These are phyloP conservation scores for Dolichomitus sp. DNA, from an alignment of 2,888 invertebrate genomes.

Conservation along the genomic window DNA sequence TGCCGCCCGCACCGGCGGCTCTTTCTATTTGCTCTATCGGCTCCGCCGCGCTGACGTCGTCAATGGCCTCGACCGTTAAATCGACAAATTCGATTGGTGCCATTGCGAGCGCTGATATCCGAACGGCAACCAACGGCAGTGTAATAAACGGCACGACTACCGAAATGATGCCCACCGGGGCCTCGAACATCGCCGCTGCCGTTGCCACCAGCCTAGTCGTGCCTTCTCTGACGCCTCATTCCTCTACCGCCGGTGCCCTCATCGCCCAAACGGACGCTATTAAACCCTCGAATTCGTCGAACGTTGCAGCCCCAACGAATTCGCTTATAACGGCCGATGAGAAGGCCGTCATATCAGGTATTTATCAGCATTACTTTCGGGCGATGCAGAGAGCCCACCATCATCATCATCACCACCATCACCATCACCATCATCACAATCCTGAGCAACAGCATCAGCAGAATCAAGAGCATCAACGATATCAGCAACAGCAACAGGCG, in stretches of 20 bases:
- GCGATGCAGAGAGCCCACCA: slow-evolving; percentile 80
- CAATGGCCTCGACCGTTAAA: slow-evolving; percentile 64
- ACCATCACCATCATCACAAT: slow-evolving; percentile 69
- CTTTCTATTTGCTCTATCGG: slow-evolving; percentile 73
- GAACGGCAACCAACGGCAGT: slow-evolving; percentile 67
- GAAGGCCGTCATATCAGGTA: slow-evolving; percentile 82
- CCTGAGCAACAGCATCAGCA: slow-evolving; percentile 70
- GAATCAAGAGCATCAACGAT: slow-evolving; percentile 72
- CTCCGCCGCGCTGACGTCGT: slow-evolving; percentile 62
- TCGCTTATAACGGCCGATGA: slow-evolving; percentile 79
- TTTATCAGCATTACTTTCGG: slow-evolving; percentile 83
- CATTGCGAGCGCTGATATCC: slow-evolving; percentile 31
- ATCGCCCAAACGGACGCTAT: slow-evolving; percentile 43
- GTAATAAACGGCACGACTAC: slow-evolving; percentile 62
- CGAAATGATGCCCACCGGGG: slow-evolving; percentile 75
- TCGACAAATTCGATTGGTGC: slow-evolving; percentile 59
- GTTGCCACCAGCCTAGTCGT: slow-evolving; percentile 60
- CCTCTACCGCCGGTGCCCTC: slow-evolving; percentile 59
- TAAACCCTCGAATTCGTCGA: slow-evolving; percentile 46
- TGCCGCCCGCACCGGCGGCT: slow-evolving; percentile 73
- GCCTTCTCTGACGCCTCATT: slow-evolving; percentile 47
- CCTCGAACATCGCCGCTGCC: slow-evolving; percentile 70
- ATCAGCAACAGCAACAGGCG: slow-evolving; percentile 70
- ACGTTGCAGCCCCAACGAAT: slow-evolving; percentile 59
- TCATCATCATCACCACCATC: slow-evolving; percentile 72